Conservation (phyloP, 92 coral and sea anemone genomes). For the Porites rus region DNA sequence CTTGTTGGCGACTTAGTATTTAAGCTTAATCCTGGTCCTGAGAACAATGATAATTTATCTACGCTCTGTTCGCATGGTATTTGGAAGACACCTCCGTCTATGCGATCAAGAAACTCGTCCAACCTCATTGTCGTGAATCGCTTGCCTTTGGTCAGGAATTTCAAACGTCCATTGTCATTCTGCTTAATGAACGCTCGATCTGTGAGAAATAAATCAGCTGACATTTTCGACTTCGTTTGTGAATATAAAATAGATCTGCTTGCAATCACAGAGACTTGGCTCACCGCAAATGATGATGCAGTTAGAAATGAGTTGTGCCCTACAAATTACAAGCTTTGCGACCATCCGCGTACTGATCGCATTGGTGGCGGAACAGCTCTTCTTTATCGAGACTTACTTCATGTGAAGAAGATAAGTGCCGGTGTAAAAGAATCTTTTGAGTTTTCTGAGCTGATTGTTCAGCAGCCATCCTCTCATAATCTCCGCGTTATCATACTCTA, state of each 20-base stretch:
- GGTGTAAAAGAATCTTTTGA: conserved; percentile 49
- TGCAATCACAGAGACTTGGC: conserved; percentile 18
- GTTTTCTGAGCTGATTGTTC: conserved; percentile 23
- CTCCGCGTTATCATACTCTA: conserved; percentile 41
- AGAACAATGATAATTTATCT: no score
- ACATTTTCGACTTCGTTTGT: background rate
- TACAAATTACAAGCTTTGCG: conserved; percentile 16
- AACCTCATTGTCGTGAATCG: no score
- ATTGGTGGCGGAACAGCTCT: conserved; percentile 36
- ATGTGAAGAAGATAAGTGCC: conserved; percentile 5
- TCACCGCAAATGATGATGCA: no score
- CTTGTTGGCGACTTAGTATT: no score
- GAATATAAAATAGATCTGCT: conserved; percentile 11
- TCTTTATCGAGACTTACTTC: background rate
- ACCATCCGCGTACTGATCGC: conserved; percentile 11
- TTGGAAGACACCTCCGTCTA: no score
- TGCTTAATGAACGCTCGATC: background rate
- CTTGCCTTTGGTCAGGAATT: no score
- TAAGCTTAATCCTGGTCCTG: no score
- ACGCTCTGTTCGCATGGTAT: no score
- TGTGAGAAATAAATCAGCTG: conserved; percentile 2
- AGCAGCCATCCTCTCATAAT: background rate
- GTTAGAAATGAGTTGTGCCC: conserved; percentile 30
- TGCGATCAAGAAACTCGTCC: background rate
- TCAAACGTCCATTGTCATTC: no score